phyloP scores from a whole-genome alignment of 2,113 vertebrate genomes.

The Cyphomyrus plagiostoma region DNA sequence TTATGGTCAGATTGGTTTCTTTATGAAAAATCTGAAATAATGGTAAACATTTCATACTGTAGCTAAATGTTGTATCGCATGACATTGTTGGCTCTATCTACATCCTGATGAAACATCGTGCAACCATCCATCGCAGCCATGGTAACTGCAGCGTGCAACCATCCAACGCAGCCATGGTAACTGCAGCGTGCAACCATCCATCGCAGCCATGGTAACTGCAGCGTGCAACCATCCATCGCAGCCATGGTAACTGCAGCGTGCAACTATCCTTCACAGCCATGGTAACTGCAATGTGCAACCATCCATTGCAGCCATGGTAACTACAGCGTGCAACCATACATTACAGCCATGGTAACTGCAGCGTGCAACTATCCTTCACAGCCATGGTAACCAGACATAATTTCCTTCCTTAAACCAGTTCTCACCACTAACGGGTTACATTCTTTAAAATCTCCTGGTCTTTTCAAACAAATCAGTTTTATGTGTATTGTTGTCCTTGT shows the following conservation, averaged over 20 bases:
- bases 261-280: no score
- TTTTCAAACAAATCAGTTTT: constrained; percentile 42
- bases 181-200: constrained; percentile 48
- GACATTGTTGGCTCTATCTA: constrained; percentile 54
- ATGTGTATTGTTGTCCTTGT: constrained; percentile 37
- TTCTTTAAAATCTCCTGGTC: constrained; percentile 42
- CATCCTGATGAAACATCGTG: constrained; percentile 54
- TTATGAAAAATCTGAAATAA: constrained; percentile 52
- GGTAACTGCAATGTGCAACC: no score
- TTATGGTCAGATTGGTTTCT: constrained; percentile 60
- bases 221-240: background rate
- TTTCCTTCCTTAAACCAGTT: constrained; percentile 44
- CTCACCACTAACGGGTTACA: constrained; percentile 27
- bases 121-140: constrained; percentile 38
- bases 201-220: constrained; percentile 29
- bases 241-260: background rate
- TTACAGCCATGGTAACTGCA: constrained; percentile 29
- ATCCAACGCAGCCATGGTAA: background rate
- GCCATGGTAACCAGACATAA: constrained; percentile 1
- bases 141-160: constrained; percentile 16
- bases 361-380: background rate
- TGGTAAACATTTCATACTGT: constrained; percentile 57
- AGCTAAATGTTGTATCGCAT: constrained; percentile 62
- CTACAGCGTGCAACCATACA: background rate
- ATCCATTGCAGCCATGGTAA: no score